Evolutionary conservation across 2,888 invertebrate genomes (phyloP).

Genomic region (Sympetrum striolatum): DNA sequence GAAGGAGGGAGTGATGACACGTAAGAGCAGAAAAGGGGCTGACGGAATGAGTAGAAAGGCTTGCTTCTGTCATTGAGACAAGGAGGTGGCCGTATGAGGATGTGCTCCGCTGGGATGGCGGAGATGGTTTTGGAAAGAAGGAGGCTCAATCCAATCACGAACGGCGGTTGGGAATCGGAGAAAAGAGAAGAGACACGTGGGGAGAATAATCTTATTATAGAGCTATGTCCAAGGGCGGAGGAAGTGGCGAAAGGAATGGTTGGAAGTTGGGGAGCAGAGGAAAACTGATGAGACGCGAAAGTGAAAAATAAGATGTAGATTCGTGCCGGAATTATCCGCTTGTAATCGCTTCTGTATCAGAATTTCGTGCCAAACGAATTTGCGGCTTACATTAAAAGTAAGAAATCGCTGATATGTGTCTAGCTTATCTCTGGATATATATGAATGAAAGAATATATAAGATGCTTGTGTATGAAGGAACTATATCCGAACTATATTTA

Average conservation of each 20-base stretch:
- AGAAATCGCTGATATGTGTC: no score
- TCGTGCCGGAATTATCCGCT: no score
- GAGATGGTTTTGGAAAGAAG: not conserved
- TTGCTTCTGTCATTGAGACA: not conserved
- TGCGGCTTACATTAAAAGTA: no score
- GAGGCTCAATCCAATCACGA: not conserved
- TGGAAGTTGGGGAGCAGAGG: no score
- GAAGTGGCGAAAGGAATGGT: not conserved
- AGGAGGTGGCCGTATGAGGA: not conserved
- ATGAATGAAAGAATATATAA: no score
- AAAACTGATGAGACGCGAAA: no score
- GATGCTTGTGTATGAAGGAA: no score
- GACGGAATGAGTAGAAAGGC: not conserved
- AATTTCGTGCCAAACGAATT: no score
- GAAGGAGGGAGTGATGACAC: not conserved
- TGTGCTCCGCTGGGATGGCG: not conserved
- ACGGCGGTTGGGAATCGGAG: not conserved
- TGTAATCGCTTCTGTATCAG: no score
- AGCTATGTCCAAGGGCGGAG: not conserved
- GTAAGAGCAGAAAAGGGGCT: not conserved
- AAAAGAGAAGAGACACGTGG: not conserved
- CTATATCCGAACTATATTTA: no score
- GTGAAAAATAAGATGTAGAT: no score
- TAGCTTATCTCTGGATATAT: no score
- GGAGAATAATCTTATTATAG: not conserved